These are phyloP conservation scores for Etheostoma perlongum DNA, from an alignment of 2,797 vertebrate genomes.

Conservation along the genomic window DNA sequence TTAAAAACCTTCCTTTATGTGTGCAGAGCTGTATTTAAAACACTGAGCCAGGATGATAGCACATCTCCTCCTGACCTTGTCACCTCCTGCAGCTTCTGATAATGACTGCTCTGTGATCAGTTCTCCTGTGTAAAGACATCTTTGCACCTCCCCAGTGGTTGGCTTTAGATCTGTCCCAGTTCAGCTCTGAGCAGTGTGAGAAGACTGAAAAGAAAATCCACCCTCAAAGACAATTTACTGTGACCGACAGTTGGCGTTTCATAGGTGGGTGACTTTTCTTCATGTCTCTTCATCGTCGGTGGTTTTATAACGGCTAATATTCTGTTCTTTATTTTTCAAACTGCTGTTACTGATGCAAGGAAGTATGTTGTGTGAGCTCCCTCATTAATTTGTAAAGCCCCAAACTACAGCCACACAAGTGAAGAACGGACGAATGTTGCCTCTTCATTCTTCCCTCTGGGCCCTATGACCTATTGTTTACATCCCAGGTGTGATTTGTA, in stretches of 20 bases:
- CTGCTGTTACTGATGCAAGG: background rate
- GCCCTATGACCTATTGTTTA: background rate
- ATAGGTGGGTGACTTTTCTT: constrained; percentile 24
- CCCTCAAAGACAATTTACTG: constrained; percentile 44
- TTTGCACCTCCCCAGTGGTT: constrained; percentile 37
- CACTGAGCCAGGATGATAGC: constrained; percentile 19
- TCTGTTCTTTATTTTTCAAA: constrained; percentile 21
- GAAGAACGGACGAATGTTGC: background rate
- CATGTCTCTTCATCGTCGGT: background rate
- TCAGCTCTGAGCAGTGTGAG: constrained; percentile 43
- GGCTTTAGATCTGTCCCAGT: constrained; percentile 58
- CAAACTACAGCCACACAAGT: background rate
- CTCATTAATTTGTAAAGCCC: constrained; percentile 14
- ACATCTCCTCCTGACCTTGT: constrained; percentile 59
- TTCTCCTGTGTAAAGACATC: constrained; percentile 57
- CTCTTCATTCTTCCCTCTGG: background rate
- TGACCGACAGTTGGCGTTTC: constrained; percentile 38
- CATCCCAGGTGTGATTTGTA: background rate
- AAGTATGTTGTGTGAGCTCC: constrained; percentile 6
- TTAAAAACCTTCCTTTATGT: constrained; percentile 11
- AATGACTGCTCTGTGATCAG: constrained; percentile 63
- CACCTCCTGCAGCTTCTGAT: constrained; percentile 53
- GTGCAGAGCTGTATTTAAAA: constrained; percentile 34
- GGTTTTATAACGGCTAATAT: constrained; percentile 5
- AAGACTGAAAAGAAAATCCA: constrained; percentile 42